These are phyloP conservation scores for Lepidostoma basale DNA, from an alignment of 1,140 invertebrate species.

Conservation along the genomic window DNA sequence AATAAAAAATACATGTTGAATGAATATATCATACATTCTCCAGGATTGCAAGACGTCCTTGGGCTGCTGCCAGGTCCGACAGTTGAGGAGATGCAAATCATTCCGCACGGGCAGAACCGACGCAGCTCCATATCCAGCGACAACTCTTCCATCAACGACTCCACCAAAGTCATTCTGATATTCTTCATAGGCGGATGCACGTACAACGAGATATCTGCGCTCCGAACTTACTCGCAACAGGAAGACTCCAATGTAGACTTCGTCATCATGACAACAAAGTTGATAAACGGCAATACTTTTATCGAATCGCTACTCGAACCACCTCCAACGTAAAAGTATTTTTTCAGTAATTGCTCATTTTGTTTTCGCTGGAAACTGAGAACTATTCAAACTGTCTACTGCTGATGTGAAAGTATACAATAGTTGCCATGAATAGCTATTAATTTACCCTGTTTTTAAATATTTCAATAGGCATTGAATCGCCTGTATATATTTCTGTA, in stretches of 20 bases:
- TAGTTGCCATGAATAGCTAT: no score
- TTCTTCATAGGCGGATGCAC: constrained; percentile 97
- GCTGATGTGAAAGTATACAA: no score
- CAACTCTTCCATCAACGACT: constrained; percentile 69
- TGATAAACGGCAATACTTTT: constrained; percentile 90
- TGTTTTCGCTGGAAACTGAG: no score
- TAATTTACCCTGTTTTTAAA: no score
- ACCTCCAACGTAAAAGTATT: constrained; percentile 6
- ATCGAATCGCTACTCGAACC: constrained; percentile 75
- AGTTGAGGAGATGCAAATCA: constrained; percentile 64
- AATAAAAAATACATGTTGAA: no score
- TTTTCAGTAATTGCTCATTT: background rate
- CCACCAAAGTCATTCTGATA: constrained; percentile 82
- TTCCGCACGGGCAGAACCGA: constrained; percentile 58
- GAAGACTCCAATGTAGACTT: constrained; percentile 93
- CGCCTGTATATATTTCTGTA: no score
- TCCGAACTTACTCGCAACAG: constrained; percentile 89
- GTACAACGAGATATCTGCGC: constrained; percentile 91
- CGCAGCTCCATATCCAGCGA: constrained; percentile 68
- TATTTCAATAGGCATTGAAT: no score
- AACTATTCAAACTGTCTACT: no score
- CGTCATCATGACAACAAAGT: constrained; percentile 89
- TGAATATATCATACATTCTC: no score
- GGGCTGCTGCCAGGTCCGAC: constrained; percentile 65
- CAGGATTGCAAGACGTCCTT: constrained; percentile 65